Base-by-base conservation (phyloP, 2,797 vertebrate species). In the Crax fasciolata region DNA sequence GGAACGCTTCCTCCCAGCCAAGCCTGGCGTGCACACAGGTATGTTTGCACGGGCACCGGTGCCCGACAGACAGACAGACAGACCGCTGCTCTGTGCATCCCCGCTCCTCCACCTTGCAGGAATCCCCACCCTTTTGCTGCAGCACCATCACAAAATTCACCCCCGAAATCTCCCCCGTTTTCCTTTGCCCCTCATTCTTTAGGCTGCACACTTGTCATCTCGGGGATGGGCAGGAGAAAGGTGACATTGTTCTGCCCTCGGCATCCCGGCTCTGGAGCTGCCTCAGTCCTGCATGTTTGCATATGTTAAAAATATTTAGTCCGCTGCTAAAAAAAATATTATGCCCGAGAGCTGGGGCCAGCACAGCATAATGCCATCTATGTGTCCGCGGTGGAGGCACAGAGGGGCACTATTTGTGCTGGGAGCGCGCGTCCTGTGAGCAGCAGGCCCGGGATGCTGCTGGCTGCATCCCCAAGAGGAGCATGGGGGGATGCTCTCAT, bases 271-370 rank as follows among this genome's bases (percentile, higher is more conserved):
- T 89, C 97, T 83, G 96, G n/a, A 89, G 96, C 96, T n/a, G 86
- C 87, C 90, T 96, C 94, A 93, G 74, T 74, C 96, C 19, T 59
- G 84, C 70, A 11, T 94, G 94, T 98, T 97, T 97, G 96, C 94
- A 79, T 95, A 95, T 93, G 95, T 96, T 95, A 95, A 97, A 97
- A 96, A 97, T 86, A 97, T 97, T 97, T 97, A 97, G 96, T 97
- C 93, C 96, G 30, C 94, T 25, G 96, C 95, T 96, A 96, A 96
- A 97, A 97, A 97, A 95, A 94, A 97, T 95, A 95, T 97, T 95
- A 93, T 96, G 90, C 46, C 83, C 91, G 9, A 86, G 96, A 83
- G 94, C 78, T 87, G 94, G 93, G 91, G 96, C 96, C 97, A 96
- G 95, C 90, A 48, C 75, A 94, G 79, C 94, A 97, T 94, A 97